A percentile compares a stretch with the other conserved stretches of the same genome.
Conservation (phyloP, 2,797 vertebrate genomes). For the Atherinosoma microstoma region DNA sequence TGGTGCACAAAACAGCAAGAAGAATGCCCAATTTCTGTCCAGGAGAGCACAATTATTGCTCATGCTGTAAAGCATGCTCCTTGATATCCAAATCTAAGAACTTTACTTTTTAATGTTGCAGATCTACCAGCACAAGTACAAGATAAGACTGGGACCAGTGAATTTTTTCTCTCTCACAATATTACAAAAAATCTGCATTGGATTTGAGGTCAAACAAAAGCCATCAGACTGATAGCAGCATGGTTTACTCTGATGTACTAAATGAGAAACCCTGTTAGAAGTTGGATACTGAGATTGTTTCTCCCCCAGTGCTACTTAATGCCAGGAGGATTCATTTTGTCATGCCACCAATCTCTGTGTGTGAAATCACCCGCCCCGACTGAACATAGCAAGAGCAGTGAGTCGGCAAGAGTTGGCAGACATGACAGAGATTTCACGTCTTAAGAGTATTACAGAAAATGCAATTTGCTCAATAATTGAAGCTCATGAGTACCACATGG, state of each 20-base stretch:
- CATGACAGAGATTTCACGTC: slow-evolving; percentile 43
- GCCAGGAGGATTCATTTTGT: slow-evolving; percentile 62
- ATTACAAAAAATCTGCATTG: slow-evolving; percentile 31
- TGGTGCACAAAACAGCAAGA: neutral
- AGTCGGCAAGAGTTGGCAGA: slow-evolving; percentile 43
- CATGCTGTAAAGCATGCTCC: neutral
- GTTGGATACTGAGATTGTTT: slow-evolving; percentile 40
- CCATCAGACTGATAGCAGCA: slow-evolving; percentile 33
- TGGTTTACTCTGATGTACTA: slow-evolving; percentile 25
- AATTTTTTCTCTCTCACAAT: slow-evolving; percentile 26
- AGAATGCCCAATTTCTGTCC: neutral
- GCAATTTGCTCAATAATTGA: slow-evolving; percentile 48
- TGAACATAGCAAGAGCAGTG: slow-evolving; percentile 41
- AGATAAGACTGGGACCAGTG: slow-evolving; percentile 1
- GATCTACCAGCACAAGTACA: neutral
- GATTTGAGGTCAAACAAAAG: slow-evolving; percentile 33
- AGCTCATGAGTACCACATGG: slow-evolving; percentile 18
- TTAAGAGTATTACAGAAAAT: slow-evolving; percentile 50
- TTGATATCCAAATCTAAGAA: neutral
- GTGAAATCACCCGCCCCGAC: slow-evolving; percentile 55
- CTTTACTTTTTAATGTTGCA: neutral
- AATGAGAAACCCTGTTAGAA: slow-evolving; percentile 30
- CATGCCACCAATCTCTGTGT: slow-evolving; percentile 58
- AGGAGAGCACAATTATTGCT: neutral
- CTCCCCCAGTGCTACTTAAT: slow-evolving; percentile 55